Evolutionary conservation across 2,113 vertebrate genomes (phyloP).

Genomic region (Cephalopholis sonnerati): DNA sequence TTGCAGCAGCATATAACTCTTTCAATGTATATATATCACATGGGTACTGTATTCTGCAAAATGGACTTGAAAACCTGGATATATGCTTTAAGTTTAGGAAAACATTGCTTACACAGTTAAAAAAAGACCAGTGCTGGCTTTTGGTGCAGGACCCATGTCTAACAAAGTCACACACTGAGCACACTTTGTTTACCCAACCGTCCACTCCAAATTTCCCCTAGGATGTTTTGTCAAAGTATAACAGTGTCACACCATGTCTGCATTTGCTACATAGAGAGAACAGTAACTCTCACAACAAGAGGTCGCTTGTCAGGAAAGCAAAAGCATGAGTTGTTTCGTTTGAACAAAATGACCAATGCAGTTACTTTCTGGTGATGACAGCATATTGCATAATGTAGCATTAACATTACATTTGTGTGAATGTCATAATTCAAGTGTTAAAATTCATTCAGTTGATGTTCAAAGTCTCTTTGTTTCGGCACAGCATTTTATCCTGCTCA

Average conservation of each 20-base stretch:
- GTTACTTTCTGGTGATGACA: background rate
- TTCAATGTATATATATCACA: background rate
- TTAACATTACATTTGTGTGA: background rate
- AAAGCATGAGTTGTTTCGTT: background rate
- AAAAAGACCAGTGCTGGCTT: background rate
- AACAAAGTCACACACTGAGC: background rate
- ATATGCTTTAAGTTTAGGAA: background rate
- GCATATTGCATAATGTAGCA: background rate
- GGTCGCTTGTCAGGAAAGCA: background rate
- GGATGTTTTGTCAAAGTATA: constrained; percentile 2
- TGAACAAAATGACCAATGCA: background rate
- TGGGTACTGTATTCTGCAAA: background rate
- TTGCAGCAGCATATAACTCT: background rate
- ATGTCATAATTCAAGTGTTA: background rate
- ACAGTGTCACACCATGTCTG: background rate
- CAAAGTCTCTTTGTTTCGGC: constrained; percentile 4
- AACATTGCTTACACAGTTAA: background rate
- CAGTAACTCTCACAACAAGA: background rate
- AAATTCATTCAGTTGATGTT: constrained; percentile 5
- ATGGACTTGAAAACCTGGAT: background rate
- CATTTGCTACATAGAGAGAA: background rate
- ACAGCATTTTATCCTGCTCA: constrained; percentile 1
- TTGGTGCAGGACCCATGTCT: background rate
- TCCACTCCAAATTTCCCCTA: background rate
- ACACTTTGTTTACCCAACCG: background rate